A percentile compares a stretch with the other conserved stretches of the same genome.
Conservation (phyloP, 1,140 invertebrate genomes). For the Drosophila setifemur region DNA sequence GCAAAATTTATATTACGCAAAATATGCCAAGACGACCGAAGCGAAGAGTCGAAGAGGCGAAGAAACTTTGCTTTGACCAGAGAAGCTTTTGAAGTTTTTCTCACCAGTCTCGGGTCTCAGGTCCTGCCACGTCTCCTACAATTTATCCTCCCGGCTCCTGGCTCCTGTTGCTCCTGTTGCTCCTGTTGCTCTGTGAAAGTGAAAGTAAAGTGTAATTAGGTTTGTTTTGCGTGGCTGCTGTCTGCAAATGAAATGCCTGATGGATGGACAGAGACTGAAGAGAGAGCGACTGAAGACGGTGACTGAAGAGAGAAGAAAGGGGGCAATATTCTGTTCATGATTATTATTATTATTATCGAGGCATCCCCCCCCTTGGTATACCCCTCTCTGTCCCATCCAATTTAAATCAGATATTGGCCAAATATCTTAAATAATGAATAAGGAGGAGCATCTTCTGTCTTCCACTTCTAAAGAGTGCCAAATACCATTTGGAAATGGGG, state of each 20-base stretch:
- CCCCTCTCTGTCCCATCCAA: background rate
- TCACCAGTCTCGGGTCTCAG: constrained; percentile 2
- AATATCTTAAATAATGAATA: constrained; percentile 16
- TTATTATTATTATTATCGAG: constrained; percentile 7
- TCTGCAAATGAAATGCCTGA: constrained; percentile 71
- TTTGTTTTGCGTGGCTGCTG: constrained; percentile 68
- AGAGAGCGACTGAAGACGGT: background rate
- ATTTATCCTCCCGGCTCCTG: background rate
- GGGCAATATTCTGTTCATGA: background rate
- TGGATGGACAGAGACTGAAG: constrained; percentile 1
- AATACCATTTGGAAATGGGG: background rate
- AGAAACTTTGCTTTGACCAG: constrained; percentile 43
- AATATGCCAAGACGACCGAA: constrained; percentile 41
- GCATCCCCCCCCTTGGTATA: too few relatives aligned
- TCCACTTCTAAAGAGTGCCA: too few relatives aligned
- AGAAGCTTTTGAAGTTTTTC: constrained; percentile 53
- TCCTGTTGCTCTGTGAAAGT: constrained; percentile 53
- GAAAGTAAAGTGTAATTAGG: constrained; percentile 77
- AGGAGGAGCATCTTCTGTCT: too few relatives aligned
- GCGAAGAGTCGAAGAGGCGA: too few relatives aligned
- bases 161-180: constrained; percentile 25
- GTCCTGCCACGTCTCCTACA: background rate
- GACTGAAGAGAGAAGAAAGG: too few relatives aligned
- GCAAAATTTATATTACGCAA: constrained; percentile 41
- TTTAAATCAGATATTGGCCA: background rate